Percentiles rank a stretch among this genome's conserved stretches.
phyloP scores from a whole-genome alignment of 2,113 vertebrate species.

The Danio rerio region DNA sequence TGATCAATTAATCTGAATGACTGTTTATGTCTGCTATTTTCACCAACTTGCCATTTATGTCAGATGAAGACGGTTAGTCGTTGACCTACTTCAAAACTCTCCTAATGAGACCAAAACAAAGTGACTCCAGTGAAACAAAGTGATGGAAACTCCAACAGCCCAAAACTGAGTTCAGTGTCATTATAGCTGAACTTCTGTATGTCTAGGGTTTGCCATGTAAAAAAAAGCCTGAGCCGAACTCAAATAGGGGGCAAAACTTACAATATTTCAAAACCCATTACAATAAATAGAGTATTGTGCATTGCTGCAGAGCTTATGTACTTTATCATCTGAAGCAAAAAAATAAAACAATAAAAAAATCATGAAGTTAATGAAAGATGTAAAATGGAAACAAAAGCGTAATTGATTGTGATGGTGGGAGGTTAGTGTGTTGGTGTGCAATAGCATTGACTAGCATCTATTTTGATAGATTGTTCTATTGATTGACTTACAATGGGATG shows the following conservation, averaged over 20 bases:
- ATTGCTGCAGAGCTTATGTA: slow-evolving; percentile 8
- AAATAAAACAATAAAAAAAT: background rate
- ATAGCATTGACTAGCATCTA: slow-evolving; percentile 55
- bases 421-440: slow-evolving; percentile 65
- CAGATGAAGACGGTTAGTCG: slow-evolving; percentile 38
- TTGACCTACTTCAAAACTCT: slow-evolving; percentile 41
- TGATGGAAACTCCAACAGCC: slow-evolving; percentile 6
- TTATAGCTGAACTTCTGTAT: slow-evolving; percentile 12
- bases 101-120: slow-evolving; percentile 36
- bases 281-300: background rate
- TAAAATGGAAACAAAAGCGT: slow-evolving; percentile 67
- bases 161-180: background rate
- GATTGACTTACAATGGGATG: slow-evolving; percentile 50
- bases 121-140: background rate
- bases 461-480: slow-evolving; percentile 59
- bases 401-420: background rate
- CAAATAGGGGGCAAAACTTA: background rate
- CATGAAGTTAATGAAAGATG: slow-evolving; percentile 58
- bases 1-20: slow-evolving; percentile 34
- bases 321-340: slow-evolving; percentile 46
- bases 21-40: slow-evolving; percentile 48
- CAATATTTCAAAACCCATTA: slow-evolving; percentile 1
- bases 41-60: slow-evolving; percentile 40
- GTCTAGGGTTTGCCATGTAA: background rate
- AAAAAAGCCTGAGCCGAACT: slow-evolving; percentile 18